Percentiles rank a stretch among this genome's conserved stretches.
Evolutionary conservation across 35 echinoderm and acorn worm genomes (phyloP).

Genomic region (Lytechinus variegatus): DNA sequence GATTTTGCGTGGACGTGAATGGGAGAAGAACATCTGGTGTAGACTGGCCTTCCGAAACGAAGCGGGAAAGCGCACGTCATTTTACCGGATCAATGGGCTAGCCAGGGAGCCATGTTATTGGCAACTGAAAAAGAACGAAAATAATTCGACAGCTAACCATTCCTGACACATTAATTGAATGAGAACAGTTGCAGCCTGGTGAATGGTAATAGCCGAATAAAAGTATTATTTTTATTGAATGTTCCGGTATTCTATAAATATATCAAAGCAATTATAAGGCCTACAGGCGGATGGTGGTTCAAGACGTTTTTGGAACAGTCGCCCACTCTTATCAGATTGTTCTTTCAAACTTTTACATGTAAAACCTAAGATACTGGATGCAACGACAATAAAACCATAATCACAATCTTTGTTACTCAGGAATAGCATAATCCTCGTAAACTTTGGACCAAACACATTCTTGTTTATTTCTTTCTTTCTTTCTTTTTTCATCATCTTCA

Average conservation of each 20-base stretch:
- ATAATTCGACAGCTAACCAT: background rate
- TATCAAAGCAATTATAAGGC: background rate
- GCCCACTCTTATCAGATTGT: no score
- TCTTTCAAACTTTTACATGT: no score
- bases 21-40: background rate
- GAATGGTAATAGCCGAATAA: background rate
- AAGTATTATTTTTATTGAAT: background rate
- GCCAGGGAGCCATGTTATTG: slow-evolving; percentile 8
- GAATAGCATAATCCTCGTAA: no score
- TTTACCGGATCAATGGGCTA: background rate
- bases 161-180: slow-evolving; percentile 4
- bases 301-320: no score
- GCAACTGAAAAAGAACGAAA: background rate
- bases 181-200: background rate
- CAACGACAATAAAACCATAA: no score
- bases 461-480: no score
- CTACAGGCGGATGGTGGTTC: background rate
- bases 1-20: background rate
- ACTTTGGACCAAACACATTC: no score
- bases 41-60: background rate
- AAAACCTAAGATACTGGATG: no score
- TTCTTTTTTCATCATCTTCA: no score
- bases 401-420: no score
- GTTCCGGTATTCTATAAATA: background rate
- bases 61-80: background rate